Percentiles rank a stretch among this genome's conserved stretches.
Conservation (phyloP, 2,113 vertebrate genomes). For the Scopus umbretta region DNA sequence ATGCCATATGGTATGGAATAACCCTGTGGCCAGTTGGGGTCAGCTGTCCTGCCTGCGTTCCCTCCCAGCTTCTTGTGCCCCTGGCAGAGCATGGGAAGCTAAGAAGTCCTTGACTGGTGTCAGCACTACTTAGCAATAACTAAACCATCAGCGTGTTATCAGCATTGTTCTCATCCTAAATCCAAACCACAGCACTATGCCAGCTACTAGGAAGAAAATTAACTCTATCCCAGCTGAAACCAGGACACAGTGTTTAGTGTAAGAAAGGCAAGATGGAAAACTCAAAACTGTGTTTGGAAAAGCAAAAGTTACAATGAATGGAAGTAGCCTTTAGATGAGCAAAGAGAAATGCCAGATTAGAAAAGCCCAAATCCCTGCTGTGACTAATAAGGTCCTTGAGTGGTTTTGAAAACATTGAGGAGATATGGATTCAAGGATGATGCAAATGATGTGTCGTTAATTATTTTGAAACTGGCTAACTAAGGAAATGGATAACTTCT, state of each 20-base stretch:
- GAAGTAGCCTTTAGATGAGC: neutral
- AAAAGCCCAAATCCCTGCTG: neutral
- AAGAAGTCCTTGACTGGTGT: too few relatives aligned
- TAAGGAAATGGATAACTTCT: neutral
- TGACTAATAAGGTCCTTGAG: neutral
- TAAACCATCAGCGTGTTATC: too few relatives aligned
- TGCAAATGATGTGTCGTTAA: neutral
- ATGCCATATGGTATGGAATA: too few relatives aligned
- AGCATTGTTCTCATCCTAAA: too few relatives aligned
- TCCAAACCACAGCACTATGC: too few relatives aligned
- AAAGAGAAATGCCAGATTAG: neutral
- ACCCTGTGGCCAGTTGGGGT: too few relatives aligned
- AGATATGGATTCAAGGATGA: neutral
- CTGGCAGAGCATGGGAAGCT: too few relatives aligned
- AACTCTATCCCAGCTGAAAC: too few relatives aligned
- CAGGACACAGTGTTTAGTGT: neutral
- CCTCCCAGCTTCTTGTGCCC: too few relatives aligned
- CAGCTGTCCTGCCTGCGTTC: too few relatives aligned
- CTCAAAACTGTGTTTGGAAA: neutral
- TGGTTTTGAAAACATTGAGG: neutral
- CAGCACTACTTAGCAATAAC: too few relatives aligned
- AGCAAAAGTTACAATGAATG: neutral
- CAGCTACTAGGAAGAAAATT: too few relatives aligned
- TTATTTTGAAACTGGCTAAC: neutral
- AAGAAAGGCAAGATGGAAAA: neutral